phyloP scores from a whole-genome alignment of 2,113 vertebrate genomes.

The Melozone crissalis region DNA sequence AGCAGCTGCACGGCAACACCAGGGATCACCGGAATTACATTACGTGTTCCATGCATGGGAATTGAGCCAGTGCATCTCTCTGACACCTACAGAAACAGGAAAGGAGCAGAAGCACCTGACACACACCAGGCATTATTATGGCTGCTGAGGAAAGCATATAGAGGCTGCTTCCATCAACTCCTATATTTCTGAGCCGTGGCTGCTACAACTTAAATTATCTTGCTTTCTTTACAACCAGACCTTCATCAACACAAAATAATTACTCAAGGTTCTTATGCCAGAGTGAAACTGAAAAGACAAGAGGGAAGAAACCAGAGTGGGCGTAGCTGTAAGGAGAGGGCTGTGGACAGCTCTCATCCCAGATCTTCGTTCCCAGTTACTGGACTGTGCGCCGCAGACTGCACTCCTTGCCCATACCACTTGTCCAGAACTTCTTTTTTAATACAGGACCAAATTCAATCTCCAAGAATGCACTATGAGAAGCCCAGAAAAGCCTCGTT shows the following conservation, averaged over 20 bases:
- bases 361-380: fast-evolving
- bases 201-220: not conserved
- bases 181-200: not conserved
- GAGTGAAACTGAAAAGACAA: not conserved
- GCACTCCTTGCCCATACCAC: not conserved
- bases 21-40: fast-evolving
- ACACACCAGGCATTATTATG: fast-evolving
- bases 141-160: not conserved
- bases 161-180: not conserved
- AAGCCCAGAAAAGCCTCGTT: not conserved
- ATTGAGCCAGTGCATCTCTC: fast-evolving
- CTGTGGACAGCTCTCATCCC: not conserved
- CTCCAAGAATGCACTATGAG: not conserved
- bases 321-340: not conserved
- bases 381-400: not conserved
- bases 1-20: no score
- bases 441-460: not conserved
- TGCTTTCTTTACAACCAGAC: not conserved
- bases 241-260: not conserved
- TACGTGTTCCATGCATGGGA: fast-evolving
- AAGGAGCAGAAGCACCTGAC: not conserved
- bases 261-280: not conserved
- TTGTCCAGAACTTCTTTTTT: not conserved
- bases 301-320: not conserved
- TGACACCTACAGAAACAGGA: not conserved